Base-by-base conservation (phyloP, 2,888 invertebrate genomes). In the Rhaphigaster nebulosa region DNA sequence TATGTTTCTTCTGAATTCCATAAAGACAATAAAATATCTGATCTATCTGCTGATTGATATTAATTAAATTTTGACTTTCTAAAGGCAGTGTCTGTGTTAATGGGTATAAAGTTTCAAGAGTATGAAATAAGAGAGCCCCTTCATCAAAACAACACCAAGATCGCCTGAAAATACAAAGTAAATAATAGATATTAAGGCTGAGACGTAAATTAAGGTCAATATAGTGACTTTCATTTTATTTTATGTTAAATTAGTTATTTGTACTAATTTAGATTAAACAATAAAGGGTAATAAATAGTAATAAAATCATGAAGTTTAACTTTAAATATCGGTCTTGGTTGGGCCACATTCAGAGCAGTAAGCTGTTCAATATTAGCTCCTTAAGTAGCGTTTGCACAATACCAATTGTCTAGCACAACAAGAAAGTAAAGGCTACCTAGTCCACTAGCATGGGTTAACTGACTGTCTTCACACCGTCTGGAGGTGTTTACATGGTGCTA, bases 11-110 rank as follows among this genome's bases (percentile, higher is more conserved):
- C 0, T 97, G 97, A 94, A 97, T 97, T 1, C 96, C 96, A 93
- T 97, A 98, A 3, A 99, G 94, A 93, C 99, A 99, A 93, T 96
- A 98, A 91, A 96, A 95, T 91, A 96, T 95, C 94, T 99, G 98
- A 93, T 98, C 98, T 93, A 98, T 95, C 92, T 97, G 96, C 92
- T 97, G 96, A 91, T 95, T 95, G 4, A 98, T 95, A 93, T 96
- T 96, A 93, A 96, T 54, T 80, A 91, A 91, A 65, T 91, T 90
- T 80, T 92, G 92, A 34, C 91, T 91, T 90, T 92, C 92, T 6
- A 91, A 87, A 50, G 91, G 89, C n/a, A 91, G 91, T 50, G 65
- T 65, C 60, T 92, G 92, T 95, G 76, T 97, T 93, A 91, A 96
- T 94, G 54, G 97, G 96, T n/a, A 96, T 95, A 70, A 97, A 95